Conservation (phyloP, 2,113 vertebrate species). For the Arvicanthis niloticus region DNA sequence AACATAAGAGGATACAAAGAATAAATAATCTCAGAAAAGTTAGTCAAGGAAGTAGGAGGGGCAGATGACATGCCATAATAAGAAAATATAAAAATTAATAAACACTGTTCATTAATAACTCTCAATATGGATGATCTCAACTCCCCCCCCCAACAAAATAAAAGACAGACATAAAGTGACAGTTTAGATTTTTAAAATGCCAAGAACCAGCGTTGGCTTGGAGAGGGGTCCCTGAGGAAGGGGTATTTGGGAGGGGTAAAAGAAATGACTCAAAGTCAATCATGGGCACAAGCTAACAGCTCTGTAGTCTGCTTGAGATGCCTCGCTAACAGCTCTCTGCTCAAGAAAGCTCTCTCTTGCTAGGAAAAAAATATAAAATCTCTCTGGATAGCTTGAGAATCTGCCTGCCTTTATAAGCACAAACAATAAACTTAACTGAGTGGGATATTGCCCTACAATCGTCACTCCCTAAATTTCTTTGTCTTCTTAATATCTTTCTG, state of each 20-base stretch:
- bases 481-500: too few relatives aligned
- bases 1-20: neutral
- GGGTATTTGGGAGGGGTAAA: neutral
- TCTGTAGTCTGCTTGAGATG: too few relatives aligned
- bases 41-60: neutral
- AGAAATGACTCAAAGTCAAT: neutral
- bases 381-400: too few relatives aligned
- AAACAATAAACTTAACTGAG: too few relatives aligned
- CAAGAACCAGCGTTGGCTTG: neutral
- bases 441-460: too few relatives aligned
- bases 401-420: too few relatives aligned
- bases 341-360: too few relatives aligned
- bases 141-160: neutral
- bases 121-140: neutral
- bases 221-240: neutral
- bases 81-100: neutral
- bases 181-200: neutral
- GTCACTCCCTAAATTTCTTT: too few relatives aligned
- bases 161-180: neutral
- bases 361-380: too few relatives aligned
- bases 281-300: too few relatives aligned
- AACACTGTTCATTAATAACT: neutral
- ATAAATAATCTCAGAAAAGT: neutral
- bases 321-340: too few relatives aligned
- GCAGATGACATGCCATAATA: neutral